phyloP scores from a whole-genome alignment of 2,797 vertebrate species.

The Gambusia yucatana region DNA sequence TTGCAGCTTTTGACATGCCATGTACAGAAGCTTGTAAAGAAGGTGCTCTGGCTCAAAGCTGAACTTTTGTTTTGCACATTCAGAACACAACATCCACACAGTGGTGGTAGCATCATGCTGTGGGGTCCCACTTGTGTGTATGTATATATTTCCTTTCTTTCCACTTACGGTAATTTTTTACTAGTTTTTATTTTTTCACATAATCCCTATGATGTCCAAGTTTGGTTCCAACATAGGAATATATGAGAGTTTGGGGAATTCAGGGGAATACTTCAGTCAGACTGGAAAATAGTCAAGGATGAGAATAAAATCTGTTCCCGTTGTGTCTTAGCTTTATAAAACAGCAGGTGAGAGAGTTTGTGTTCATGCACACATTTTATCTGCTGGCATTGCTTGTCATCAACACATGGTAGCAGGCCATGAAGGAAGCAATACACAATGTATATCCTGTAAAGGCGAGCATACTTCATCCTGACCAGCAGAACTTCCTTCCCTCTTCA shows the following conservation, averaged over 20 bases:
- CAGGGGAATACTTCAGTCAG: background rate
- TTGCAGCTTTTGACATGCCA: too few species aligned
- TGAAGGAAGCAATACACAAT: constrained; percentile 63
- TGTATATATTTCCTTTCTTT: too few species aligned
- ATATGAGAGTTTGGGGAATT: background rate
- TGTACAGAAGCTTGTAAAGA: too few species aligned
- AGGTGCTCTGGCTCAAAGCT: too few species aligned
- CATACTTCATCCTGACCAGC: constrained; percentile 23
- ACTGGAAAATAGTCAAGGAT: background rate
- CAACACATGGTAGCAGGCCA: background rate
- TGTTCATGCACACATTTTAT: background rate
- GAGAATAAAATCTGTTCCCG: background rate
- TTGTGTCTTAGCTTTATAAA: background rate
- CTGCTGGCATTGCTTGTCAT: background rate
- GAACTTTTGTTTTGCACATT: background rate
- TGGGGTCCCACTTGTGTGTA: background rate
- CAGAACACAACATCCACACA: background rate
- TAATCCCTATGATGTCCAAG: background rate
- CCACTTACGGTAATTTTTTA: background rate
- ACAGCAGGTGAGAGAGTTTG: background rate
- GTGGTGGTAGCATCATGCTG: background rate
- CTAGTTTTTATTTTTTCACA: background rate
- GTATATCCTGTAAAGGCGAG: constrained; percentile 17
- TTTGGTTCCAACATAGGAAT: background rate
- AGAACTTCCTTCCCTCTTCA: constrained; percentile 69